A percentile compares a stretch with the other conserved stretches of the same genome.
Evolutionary conservation across 2,888 invertebrate genomes (phyloP).

Genomic region (Microctonus aethiopoides): DNA sequence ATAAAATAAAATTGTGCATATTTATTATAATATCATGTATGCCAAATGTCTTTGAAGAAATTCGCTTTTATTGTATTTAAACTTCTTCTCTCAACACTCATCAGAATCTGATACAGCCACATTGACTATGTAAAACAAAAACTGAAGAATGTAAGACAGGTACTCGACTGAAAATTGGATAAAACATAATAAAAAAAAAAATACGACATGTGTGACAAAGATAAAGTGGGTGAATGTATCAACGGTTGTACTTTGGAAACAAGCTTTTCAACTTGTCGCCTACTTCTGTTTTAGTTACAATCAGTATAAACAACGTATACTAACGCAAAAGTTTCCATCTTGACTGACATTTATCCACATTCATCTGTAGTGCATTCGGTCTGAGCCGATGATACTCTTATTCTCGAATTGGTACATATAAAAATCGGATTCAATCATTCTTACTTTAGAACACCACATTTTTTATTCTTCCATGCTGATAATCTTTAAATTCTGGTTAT

Average conservation of each 20-base stretch:
- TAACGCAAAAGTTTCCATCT: not conserved
- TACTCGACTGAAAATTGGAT: not conserved
- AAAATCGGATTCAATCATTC: no score
- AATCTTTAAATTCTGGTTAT: no score
- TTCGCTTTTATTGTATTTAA: conserved; percentile 42
- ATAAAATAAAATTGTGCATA: no score
- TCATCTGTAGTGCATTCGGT: not conserved
- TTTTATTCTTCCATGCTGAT: no score
- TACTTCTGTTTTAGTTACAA: not conserved
- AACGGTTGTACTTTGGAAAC: not conserved
- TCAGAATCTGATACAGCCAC: not conserved
- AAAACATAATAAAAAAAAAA: no score
- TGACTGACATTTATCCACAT: not conserved
- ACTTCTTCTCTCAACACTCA: conserved; percentile 39
- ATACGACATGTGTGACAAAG: no score
- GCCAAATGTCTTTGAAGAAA: conserved; percentile 25
- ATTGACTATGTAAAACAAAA: not conserved
- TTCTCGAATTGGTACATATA: not conserved
- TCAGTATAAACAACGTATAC: not conserved
- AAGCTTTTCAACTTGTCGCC: not conserved
- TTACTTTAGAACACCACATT: no score
- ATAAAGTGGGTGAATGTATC: not conserved
- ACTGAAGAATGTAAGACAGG: not conserved
- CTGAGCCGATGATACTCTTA: no score
- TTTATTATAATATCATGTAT: no score